Conservation (phyloP, 2,113 vertebrate species). For the Sorex fumeus region DNA sequence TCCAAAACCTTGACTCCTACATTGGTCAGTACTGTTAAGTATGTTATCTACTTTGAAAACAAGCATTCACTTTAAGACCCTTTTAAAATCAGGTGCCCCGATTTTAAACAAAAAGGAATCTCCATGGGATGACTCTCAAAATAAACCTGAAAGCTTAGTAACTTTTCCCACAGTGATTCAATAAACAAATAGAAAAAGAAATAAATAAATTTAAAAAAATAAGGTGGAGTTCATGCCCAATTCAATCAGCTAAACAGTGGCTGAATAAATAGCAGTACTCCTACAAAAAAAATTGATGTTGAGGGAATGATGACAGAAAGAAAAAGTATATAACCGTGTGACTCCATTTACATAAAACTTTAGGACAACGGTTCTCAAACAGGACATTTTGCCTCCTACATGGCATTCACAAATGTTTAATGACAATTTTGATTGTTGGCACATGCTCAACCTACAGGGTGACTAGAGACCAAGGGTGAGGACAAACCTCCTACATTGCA, state of each 20-base stretch:
- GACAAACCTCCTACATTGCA: background rate
- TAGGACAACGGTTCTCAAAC: background rate
- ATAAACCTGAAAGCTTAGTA: no score
- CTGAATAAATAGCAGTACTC: no score
- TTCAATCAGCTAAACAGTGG: no score
- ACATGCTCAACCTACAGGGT: background rate
- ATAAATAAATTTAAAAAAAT: no score
- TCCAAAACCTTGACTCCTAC: background rate
- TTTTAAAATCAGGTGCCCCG: background rate
- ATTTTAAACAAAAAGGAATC: background rate
- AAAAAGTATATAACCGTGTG: background rate
- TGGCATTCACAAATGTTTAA: background rate
- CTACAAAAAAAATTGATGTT: no score
- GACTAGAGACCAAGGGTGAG: background rate
- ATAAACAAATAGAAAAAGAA: no score
- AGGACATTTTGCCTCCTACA: background rate
- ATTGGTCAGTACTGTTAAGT: background rate
- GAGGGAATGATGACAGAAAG: background rate
- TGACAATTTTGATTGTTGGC: constrained; percentile 1
- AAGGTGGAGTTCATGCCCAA: no score
- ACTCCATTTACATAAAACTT: constrained; percentile 2
- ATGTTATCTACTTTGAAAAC: background rate
- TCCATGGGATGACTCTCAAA: background rate
- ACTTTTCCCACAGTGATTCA: no score
- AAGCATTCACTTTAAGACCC: background rate